Evolutionary conservation across 2,797 vertebrate genomes (phyloP).

Genomic region (Paedocypris micromegethes): DNA sequence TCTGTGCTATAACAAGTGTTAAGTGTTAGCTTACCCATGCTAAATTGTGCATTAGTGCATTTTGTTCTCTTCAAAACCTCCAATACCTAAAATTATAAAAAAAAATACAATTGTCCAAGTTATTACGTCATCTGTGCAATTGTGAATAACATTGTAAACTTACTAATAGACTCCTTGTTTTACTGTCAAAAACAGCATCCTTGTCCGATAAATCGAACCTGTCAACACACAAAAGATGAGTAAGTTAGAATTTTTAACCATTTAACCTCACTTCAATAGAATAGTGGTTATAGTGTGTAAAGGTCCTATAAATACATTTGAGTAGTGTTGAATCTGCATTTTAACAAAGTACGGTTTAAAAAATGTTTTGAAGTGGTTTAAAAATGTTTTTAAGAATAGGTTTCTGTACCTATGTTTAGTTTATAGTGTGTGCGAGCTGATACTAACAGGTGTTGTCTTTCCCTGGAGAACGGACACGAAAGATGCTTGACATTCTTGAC

Average conservation of each 20-base stretch:
- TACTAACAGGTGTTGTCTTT: slow-evolving; percentile 95
- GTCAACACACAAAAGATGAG: slow-evolving; percentile 26
- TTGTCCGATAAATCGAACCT: slow-evolving; percentile 96
- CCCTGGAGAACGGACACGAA: slow-evolving; percentile 91
- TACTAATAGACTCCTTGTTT: slow-evolving; percentile 94
- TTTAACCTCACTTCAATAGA: too few relatives aligned
- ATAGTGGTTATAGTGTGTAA: too few relatives aligned
- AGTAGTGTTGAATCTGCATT: too few relatives aligned
- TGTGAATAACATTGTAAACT: slow-evolving; percentile 58
- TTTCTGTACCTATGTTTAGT: slow-evolving; percentile 9
- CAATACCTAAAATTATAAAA: slow-evolving; percentile 73
- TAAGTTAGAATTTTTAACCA: neutral
- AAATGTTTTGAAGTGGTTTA: too few relatives aligned
- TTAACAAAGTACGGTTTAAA: too few relatives aligned
- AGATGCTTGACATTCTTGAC: slow-evolving; percentile 81
- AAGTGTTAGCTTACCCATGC: slow-evolving; percentile 80
- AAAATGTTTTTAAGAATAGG: neutral
- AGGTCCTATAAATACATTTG: too few relatives aligned
- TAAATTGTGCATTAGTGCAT: slow-evolving; percentile 90
- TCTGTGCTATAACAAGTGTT: too few relatives aligned
- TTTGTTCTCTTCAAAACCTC: slow-evolving; percentile 93
- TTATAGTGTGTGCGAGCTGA: neutral
- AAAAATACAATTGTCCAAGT: neutral
- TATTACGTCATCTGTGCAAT: neutral
- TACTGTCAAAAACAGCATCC: slow-evolving; percentile 95